Evolutionary conservation across 1,140 invertebrate species (phyloP), one percentile per base, ranked within the genome.

Genomic region (Tribolium castaneum): DNA sequence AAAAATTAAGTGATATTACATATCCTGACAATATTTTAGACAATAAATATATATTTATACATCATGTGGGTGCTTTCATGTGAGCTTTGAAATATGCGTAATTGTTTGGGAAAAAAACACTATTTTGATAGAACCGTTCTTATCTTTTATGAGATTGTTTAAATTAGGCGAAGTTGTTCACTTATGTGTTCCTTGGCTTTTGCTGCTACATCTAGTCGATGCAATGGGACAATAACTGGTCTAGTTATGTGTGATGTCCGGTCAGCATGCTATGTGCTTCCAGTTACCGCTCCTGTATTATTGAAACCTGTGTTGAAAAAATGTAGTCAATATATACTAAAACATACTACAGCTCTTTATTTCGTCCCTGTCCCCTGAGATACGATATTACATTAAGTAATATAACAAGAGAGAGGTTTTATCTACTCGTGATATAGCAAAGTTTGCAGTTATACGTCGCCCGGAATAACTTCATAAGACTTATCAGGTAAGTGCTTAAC

Each of bases 241-340:
- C 66, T 78, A 78, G 72, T 75, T 76, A 54, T 52, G 59, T 72
- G 70, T 75, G 49, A 78, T 75, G 66, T 73, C 51, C 52, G 66
- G 49, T 71, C 70, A 78, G 77, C 70, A 78, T 75, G 77, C 77
- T 78, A 52, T 78, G 77, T 78, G 77, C 77, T 78, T 78, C 72
- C 72, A 75, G 54, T 76, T 51, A 76, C 56, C 62, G 75, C 75
- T 76, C 56, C 35, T 74, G 52, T 78, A 72, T 66, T 72, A 66
- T 75, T 74, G 59, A 62, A 62, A 78, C 72, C 70, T 75, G 49
- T 78, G 71, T 78, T 74, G 16, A 66, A 77, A 52, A 49, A 78
- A 52, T 78, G 77, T 78, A 78, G 77, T 75, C 71, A 78, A 78
- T 78, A 78, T 78, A 78, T 77, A 71, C 30, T 10, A 49, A 77